Base-by-base conservation (phyloP, 2,888 invertebrate species). In the Dryococelus australis region DNA sequence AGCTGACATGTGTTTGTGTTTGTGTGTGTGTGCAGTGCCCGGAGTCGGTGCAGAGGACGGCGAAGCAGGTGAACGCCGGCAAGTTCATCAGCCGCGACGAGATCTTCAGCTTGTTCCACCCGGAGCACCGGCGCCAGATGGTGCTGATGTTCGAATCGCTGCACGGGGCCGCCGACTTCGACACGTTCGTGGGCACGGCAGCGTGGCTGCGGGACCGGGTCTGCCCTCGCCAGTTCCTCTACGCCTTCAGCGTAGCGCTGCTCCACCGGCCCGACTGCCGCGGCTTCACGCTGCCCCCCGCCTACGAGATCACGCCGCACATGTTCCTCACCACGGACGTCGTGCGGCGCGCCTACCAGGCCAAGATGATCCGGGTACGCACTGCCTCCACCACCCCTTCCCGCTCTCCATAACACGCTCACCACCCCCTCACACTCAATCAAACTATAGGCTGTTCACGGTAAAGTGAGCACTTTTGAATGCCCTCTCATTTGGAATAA, bases 161-260 rank as follows among this genome's bases (percentile, higher is more conserved):
- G 84, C 88, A 89, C 28, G 88, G 89, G 35, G 88, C 89, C 87
- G 88, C 89, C 20, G 90, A 90, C 88, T 89, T 89, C 88, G 89
- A 90, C 24, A 88, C 89, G 43, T 89, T 90, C 89, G 87, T 87
- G 87, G 88, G 88, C 51, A 89, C 90, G 80, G 90, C 90, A 24
- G 89, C 89, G 35, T 89, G 87, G 79, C 89, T 89, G 26, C 89
- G 91, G 16, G 90, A 90, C 53, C 83, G 86, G 9, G 89, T 90
- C 43, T 91, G 91, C 87, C 91, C 91, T 80, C 90, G 91, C 6
- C 90, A 90, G 85, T 91, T 91, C 88, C 90, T 90, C 43, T 91
- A 91, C 84, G 91, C 90, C 27, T 86, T 91, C 85, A 91, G 90
- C 88, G 90, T 90, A 78, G 90, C 91, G 9, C 87, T 90, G 12